phyloP scores from a whole-genome alignment of 1,140 invertebrate species.

The Mizuhopecten yessoensis region DNA sequence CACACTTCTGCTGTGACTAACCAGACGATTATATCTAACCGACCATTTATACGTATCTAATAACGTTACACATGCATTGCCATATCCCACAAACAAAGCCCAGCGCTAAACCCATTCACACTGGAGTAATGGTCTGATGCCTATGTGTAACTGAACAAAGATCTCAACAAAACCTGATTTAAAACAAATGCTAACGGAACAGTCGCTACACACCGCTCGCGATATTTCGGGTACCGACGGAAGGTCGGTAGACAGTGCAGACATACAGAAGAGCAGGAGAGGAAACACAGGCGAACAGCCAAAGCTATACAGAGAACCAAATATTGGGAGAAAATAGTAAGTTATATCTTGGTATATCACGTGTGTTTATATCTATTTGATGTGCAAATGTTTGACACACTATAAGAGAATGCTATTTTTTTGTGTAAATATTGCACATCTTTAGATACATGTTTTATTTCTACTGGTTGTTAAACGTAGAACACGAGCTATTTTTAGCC shows the following conservation, averaged over 20 bases:
- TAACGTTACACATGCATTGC: not conserved
- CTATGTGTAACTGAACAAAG: not conserved
- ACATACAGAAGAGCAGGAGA: not conserved
- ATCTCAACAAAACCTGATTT: not conserved
- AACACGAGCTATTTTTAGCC: not conserved
- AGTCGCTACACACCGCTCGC: not conserved
- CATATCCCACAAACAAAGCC: not conserved
- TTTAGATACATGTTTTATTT: too few species aligned
- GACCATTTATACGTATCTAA: not conserved
- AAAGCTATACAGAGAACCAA: not conserved
- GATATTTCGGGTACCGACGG: not conserved
- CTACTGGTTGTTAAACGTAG: not conserved
- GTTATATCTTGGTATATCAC: too few species aligned
- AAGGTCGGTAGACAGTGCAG: not conserved
- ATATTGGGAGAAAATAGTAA: too few species aligned
- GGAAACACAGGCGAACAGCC: not conserved
- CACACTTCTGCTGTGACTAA: not conserved
- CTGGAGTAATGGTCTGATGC: not conserved
- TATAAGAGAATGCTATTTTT: too few species aligned
- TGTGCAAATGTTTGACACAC: too few species aligned
- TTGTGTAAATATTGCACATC: too few species aligned
- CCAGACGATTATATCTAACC: not conserved
- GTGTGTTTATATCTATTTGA: too few species aligned
- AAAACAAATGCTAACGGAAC: not conserved
- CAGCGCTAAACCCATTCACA: not conserved